Percentiles rank a stretch among this genome's conserved stretches.
phyloP scores from a whole-genome alignment of 2,113 vertebrate genomes.

The Poecile atricapillus region DNA sequence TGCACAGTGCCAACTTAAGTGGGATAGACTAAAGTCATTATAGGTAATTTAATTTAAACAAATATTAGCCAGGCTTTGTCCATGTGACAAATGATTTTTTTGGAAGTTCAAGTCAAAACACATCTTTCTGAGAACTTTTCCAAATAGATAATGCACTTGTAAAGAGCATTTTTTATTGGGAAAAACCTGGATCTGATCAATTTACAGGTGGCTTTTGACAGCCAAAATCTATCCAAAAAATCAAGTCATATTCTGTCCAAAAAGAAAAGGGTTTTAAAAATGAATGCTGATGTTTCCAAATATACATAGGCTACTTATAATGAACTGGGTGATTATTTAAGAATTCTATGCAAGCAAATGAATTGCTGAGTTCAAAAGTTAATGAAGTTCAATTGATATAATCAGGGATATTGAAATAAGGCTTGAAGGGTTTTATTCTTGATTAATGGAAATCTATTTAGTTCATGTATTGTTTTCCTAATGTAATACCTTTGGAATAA shows the following conservation, averaged over 20 bases:
- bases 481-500: background rate
- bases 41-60: background rate
- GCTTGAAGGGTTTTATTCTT: background rate
- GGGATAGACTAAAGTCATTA: slow-evolving; percentile 11
- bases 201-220: background rate
- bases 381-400: background rate
- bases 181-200: background rate
- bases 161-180: background rate
- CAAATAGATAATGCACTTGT: background rate
- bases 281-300: background rate
- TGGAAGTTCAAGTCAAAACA: background rate
- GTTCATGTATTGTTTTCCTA: background rate
- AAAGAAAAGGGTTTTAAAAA: background rate
- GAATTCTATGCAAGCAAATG: background rate
- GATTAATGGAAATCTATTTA: background rate
- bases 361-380: background rate
- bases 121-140: background rate
- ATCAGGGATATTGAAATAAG: background rate
- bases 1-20: background rate
- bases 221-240: background rate
- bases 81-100: background rate
- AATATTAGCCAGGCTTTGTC: background rate
- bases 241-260: background rate
- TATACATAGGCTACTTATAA: background rate
- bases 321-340: background rate